Base-by-base conservation (phyloP, 2,888 invertebrate species). In the Eristalinus sepulchralis region DNA sequence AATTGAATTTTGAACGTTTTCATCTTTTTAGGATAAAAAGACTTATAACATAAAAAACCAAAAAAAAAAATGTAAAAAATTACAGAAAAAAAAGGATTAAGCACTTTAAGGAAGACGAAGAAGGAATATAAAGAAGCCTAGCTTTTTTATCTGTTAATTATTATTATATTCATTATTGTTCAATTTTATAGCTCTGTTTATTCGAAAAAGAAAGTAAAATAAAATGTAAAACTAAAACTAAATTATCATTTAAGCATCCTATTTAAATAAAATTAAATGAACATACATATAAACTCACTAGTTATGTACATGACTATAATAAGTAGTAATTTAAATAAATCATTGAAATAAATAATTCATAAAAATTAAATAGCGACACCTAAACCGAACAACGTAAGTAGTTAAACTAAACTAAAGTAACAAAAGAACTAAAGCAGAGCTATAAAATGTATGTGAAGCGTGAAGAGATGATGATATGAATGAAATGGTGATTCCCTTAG, bases 1-100 rank as follows among this genome's bases (percentile, higher is more conserved):
- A 87, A 83, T 76, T 59, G 75, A 86, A 86, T 83, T 87, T 88
- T 84, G 78, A 88, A 78, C 73, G 79, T 88, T 88, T 88, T 88
- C 84, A 82, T 83, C 80, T 78, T 77, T 83, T 84, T 88, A 88
- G 88, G 72, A 83, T 83, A 88, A 88, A 82, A 88, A 85, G 88
- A 88, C 88, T 88, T 88, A 88, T 88, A 88, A 88, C 73, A 85
- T 78, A 77, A 81, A 88, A 66, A 75, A 82, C 71, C 13, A 82
- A 55, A 27, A 4, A 72, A 20, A 57, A 76, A 82, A 20, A 68
- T 57, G 57, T 57, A 59, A 64, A 55, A n/a, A 27, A 24, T n/a
- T n/a, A 57, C 20, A 66, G 31, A 66, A 66, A 53, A 64, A 77
- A 68, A 59, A 13, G 73, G 79, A 64, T 57, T 73, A 82, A 77